Evolutionary conservation across 2,113 vertebrate genomes (phyloP).

Genomic region (Chrysemys picta): DNA sequence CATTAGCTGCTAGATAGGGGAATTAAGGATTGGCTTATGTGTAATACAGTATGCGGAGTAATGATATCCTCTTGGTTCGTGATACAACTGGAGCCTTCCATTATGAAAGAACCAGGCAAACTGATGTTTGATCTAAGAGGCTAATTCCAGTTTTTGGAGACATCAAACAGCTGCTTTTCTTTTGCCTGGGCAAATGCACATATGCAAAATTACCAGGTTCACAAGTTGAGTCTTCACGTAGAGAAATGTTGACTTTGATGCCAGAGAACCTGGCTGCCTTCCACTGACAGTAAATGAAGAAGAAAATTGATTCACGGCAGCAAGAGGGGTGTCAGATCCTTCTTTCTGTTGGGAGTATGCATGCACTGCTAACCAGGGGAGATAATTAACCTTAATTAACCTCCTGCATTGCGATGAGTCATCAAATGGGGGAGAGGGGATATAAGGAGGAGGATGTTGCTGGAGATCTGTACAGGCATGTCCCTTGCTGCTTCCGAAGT

Average conservation of each 20-base stretch:
- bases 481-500: slow-evolving; percentile 46
- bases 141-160: slow-evolving; percentile 72
- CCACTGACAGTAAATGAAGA: slow-evolving; percentile 77
- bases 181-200: slow-evolving; percentile 49
- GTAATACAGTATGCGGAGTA: slow-evolving; percentile 5
- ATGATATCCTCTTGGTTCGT: slow-evolving; percentile 43
- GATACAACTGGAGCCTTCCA: slow-evolving; percentile 58
- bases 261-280: slow-evolving; percentile 67
- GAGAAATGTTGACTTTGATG: slow-evolving; percentile 76
- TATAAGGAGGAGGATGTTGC: slow-evolving; percentile 52
- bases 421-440: slow-evolving; percentile 62
- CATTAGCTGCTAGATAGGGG: slow-evolving; percentile 56
- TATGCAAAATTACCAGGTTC: slow-evolving; percentile 77
- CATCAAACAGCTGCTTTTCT: slow-evolving; percentile 70
- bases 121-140: slow-evolving; percentile 55
- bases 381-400: slow-evolving; percentile 81
- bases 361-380: slow-evolving; percentile 74
- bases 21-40: slow-evolving; percentile 45
- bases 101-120: slow-evolving; percentile 60
- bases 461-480: slow-evolving; percentile 45
- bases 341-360: slow-evolving; percentile 73
- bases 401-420: slow-evolving; percentile 75
- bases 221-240: slow-evolving; percentile 77
- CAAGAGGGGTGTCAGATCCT: slow-evolving; percentile 72
- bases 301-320: slow-evolving; percentile 78